These are phyloP conservation scores for Orestias chungarensis DNA, from an alignment of 2,797 vertebrate species.

Conservation along the genomic window DNA sequence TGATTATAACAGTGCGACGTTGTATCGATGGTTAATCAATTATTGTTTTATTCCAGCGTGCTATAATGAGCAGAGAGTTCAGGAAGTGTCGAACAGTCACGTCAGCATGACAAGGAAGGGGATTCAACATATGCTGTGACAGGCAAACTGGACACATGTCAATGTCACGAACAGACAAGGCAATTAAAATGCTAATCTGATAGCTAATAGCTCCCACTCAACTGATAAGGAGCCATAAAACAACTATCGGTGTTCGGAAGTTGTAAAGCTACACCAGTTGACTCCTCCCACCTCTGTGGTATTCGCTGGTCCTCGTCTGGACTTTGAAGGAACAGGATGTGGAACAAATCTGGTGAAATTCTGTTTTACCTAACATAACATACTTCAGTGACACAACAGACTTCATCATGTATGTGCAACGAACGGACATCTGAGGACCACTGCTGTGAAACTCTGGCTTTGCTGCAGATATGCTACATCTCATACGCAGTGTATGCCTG, in stretches of 20 bases:
- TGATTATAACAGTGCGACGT: no score
- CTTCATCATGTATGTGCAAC: neutral
- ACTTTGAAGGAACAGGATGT: slow-evolving; percentile 54
- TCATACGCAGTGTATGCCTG: slow-evolving; percentile 1
- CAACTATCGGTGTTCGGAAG: neutral
- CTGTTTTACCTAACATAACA: slow-evolving; percentile 53
- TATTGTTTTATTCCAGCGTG: neutral
- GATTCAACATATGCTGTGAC: slow-evolving; percentile 4
- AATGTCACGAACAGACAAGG: neutral
- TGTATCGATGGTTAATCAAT: no score
- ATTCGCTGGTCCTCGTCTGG: neutral
- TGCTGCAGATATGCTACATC: neutral
- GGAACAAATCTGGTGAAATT: slow-evolving; percentile 44
- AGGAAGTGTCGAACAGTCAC: neutral
- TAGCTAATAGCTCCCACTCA: neutral
- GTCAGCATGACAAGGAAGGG: neutral
- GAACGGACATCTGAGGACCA: neutral
- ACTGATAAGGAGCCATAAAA: slow-evolving; percentile 21
- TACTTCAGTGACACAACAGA: slow-evolving; percentile 17
- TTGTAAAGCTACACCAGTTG: neutral
- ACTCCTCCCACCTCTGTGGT: slow-evolving; percentile 3
- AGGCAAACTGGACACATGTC: neutral
- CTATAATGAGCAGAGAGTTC: neutral
- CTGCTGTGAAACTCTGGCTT: slow-evolving; percentile 12
- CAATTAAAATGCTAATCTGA: neutral